A percentile compares a stretch with the other conserved stretches of the same genome.
Conservation (phyloP, 1,140 invertebrate genomes). For the Pseudomyrmex sp. region DNA sequence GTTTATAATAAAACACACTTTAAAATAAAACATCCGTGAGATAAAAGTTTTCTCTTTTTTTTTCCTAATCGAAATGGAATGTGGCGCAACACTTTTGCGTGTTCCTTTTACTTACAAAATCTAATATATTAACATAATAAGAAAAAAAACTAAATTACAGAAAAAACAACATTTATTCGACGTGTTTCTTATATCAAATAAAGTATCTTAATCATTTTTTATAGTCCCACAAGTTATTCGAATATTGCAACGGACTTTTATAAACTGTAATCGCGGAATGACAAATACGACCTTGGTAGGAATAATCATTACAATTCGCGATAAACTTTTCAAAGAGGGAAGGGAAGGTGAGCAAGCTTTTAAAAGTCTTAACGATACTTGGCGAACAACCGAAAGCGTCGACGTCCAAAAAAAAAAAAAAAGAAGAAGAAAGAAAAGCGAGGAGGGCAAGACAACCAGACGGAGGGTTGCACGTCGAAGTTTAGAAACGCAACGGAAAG, state of each 20-base stretch:
- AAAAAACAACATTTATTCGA: no score
- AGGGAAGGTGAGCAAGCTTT: slow-evolving; percentile 57
- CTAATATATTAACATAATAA: not conserved
- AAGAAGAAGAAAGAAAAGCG: not conserved
- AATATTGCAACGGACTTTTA: not conserved
- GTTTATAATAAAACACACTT: not conserved
- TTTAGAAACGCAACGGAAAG: slow-evolving; percentile 68
- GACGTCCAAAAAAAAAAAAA: slow-evolving; percentile 28
- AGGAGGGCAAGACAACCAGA: slow-evolving; percentile 19
- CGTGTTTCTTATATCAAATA: no score
- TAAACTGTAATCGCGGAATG: slow-evolving; percentile 28
- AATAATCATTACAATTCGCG: slow-evolving; percentile 62
- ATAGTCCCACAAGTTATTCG: not conserved
- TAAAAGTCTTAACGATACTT: slow-evolving; percentile 71
- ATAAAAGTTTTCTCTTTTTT: not conserved
- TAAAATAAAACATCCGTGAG: not conserved
- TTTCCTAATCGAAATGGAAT: no score
- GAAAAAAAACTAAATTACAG: not conserved
- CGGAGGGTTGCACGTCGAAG: slow-evolving; percentile 54
- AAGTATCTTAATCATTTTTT: not conserved
- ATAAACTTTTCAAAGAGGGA: slow-evolving; percentile 50
- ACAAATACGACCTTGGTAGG: slow-evolving; percentile 37
- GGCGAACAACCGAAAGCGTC: slow-evolving; percentile 43
- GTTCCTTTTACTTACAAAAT: not conserved
- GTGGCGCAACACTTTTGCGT: no score